Conservation (phyloP, 2,888 invertebrate genomes). For the Balanococcus diminutus region DNA sequence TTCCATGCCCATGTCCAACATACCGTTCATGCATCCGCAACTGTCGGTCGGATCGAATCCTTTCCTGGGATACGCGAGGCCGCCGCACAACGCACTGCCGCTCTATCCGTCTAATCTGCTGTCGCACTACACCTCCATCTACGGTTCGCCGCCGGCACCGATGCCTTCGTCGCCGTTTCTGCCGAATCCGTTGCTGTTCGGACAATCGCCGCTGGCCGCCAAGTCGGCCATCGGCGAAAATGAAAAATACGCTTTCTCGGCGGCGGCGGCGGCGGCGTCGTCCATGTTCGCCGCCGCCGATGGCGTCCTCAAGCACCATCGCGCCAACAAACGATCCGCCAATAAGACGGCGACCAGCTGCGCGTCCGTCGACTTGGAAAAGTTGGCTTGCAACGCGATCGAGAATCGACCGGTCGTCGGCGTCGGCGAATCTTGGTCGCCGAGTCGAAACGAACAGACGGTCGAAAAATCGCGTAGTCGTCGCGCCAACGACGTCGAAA, state of each 20-base stretch:
- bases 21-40: constrained; percentile 60
- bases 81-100: constrained; percentile 62
- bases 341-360: not conserved
- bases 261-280: not conserved
- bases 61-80: constrained; percentile 69
- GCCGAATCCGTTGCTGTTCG: constrained; percentile 48
- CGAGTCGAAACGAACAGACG: not conserved
- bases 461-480: not conserved
- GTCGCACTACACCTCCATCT: constrained; percentile 36
- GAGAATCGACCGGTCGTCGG: not conserved
- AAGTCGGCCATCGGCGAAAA: not conserved
- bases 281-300: not conserved
- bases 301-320: constrained; percentile 2
- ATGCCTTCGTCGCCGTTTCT: constrained; percentile 48
- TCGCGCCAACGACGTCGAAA: not conserved
- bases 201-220: not conserved
- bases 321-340: not conserved
- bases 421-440: not conserved
- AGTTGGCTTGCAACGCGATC: not conserved
- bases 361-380: not conserved
- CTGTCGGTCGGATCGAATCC: constrained; percentile 51
- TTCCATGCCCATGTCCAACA: constrained; percentile 58
- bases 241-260: not conserved
- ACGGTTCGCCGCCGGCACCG: not conserved
- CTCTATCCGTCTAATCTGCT: constrained; percentile 56